Base-by-base conservation (phyloP, 2,797 vertebrate species). In the Poecilia velifera region DNA sequence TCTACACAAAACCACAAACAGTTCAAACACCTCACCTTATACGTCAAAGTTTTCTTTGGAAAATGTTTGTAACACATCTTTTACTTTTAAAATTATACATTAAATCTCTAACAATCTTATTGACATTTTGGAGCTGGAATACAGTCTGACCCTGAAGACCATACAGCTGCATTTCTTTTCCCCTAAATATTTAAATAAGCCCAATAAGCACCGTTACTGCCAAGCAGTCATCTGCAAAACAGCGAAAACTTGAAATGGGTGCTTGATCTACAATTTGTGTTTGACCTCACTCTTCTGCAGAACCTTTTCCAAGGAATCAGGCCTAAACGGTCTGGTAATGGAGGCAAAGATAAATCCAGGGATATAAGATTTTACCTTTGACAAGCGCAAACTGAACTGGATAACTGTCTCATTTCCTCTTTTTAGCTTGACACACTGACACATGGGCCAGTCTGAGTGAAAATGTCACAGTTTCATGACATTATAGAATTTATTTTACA, bases 341-440 rank as follows among this genome's bases (percentile, higher is more conserved):
- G 84, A 45, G 47, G 22, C 90, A 88, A 90, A 86, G 82, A 79
- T 83, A 89, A 91, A 89, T 75, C 89, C 74, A 73, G 53, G 74
- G 79, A 83, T 87, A 78, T 76, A 77, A 85, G 45, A 72, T 81
- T 81, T 90, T 84, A 86, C 78, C 76, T 81, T 79, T 87, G 84
- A 87, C 78, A 88, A 86, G 88, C 78, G 86, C 0, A 55, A 18
- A 45, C 73, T 76, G 72, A 74, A 85, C 80, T 74, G 62, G 59
- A 80, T 25, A 46, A 70, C 5, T 51, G 71, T 81, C 80, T 76
- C 77, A 74, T 39, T 77, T 78, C 47, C 53, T 81, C 79, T 86
- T 82, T 82, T 64, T 8, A 16, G 59, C 31, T 64, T 18, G 59
- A 31, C 59, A 34, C 16, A 36, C 31, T 64, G 59, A 34, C 14